phyloP scores from a whole-genome alignment of 2,888 invertebrate species.

The Beris morrisii region DNA sequence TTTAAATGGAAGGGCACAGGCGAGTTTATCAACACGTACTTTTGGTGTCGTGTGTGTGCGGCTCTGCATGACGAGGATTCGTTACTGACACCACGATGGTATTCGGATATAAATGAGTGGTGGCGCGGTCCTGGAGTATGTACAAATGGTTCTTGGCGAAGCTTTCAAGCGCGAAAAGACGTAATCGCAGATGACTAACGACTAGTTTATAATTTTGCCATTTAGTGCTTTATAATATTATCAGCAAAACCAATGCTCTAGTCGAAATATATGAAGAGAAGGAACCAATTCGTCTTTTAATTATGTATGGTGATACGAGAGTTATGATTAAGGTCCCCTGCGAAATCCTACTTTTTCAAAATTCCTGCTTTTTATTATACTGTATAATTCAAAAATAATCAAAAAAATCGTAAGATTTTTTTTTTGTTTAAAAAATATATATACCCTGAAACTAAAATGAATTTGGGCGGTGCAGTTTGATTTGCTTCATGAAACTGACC shows the following conservation, averaged over 20 bases:
- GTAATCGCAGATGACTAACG: constrained; percentile 54
- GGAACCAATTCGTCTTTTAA: neutral
- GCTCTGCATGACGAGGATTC: constrained; percentile 59
- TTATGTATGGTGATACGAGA: too few species aligned
- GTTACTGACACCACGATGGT: constrained; percentile 51
- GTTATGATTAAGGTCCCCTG: too few species aligned
- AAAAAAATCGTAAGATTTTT: too few species aligned
- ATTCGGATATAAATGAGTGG: constrained; percentile 83
- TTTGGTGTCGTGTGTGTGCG: constrained; percentile 68
- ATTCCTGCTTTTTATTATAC: too few species aligned
- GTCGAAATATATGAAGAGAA: constrained; percentile 19
- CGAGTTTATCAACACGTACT: constrained; percentile 92
- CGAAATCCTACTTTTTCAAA: too few species aligned
- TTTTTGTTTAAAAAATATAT: too few species aligned
- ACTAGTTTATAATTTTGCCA: constrained; percentile 33
- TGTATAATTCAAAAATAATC: too few species aligned
- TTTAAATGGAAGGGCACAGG: constrained; percentile 95
- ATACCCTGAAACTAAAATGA: too few species aligned
- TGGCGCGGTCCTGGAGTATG: constrained; percentile 84
- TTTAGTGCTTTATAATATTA: constrained; percentile 38
- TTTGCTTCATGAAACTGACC: too few species aligned
- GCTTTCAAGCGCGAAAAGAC: constrained; percentile 56
- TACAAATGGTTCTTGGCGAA: constrained; percentile 72
- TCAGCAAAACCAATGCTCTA: constrained; percentile 17
- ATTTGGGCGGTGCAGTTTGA: too few species aligned